Conservation (phyloP, 2,888 invertebrate species). For the Halictus quadricinctus region DNA sequence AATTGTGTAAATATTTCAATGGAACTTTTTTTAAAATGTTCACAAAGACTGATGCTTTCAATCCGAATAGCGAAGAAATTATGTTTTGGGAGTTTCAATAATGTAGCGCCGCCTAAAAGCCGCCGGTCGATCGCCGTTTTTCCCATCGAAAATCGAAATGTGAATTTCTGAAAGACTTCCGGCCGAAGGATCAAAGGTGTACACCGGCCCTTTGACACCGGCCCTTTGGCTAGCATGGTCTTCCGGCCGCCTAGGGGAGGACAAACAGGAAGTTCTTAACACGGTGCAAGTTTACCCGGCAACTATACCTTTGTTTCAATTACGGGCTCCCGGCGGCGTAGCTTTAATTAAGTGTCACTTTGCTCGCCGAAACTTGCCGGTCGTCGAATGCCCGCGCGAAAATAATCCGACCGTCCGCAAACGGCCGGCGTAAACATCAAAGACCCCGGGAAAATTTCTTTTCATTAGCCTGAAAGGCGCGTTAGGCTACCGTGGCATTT, state of each 20-base stretch:
- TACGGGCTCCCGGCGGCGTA: neutral
- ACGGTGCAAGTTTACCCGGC: neutral
- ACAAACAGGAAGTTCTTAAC: constrained; percentile 11
- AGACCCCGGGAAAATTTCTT: neutral
- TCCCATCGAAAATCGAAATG: neutral
- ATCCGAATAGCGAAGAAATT: neutral
- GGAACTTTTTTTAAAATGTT: neutral
- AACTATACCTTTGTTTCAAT: constrained; percentile 7
- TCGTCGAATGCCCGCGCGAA: neutral
- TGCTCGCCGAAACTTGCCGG: neutral
- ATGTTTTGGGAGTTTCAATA: neutral
- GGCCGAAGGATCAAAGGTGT: neutral
- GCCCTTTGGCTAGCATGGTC: neutral
- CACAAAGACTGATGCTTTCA: neutral
- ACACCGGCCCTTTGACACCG: neutral
- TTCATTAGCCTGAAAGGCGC: constrained; percentile 5
- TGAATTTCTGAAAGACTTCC: neutral
- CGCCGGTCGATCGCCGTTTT: neutral
- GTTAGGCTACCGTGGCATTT: neutral
- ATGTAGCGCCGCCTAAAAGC: neutral
- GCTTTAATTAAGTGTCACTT: constrained; percentile 13
- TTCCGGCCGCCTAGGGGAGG: neutral
- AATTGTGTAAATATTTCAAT: rapidly evolving
- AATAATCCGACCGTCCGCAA: neutral
- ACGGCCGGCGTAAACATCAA: neutral